Percentiles rank a stretch among this genome's conserved stretches.
These are phyloP conservation scores for Ranitomeya imitator DNA, from an alignment of 2,113 vertebrate genomes.

Conservation along the genomic window DNA sequence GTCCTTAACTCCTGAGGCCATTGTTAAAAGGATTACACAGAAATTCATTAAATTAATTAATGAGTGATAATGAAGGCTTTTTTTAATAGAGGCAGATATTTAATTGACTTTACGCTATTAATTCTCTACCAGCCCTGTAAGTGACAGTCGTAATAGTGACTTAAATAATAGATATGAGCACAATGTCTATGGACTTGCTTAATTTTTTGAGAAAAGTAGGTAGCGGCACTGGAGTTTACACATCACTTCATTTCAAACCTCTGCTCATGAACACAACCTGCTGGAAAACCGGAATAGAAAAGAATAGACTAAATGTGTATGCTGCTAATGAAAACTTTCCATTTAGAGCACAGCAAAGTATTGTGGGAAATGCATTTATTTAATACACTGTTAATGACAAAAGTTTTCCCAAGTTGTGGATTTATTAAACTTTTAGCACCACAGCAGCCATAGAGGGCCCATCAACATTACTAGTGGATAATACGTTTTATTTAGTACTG, in stretches of 20 bases:
- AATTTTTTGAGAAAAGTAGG: not conserved
- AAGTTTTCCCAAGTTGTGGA: constrained; percentile 18
- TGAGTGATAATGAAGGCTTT: constrained; percentile 15
- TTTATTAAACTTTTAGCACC: constrained; percentile 12
- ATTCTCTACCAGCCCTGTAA: constrained; percentile 5
- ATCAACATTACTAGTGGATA: constrained; percentile 4
- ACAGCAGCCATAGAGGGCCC: not conserved
- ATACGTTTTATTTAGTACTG: not conserved
- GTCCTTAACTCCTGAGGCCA: not conserved
- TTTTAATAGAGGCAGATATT: constrained; percentile 20
- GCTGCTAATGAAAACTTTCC: not conserved
- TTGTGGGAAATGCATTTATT: constrained; percentile 1
- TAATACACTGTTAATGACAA: not conserved
- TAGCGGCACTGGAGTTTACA: no score
- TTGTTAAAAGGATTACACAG: not conserved
- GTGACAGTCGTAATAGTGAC: constrained; percentile 17
- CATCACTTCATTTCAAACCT: not conserved
- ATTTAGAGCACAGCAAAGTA: not conserved
- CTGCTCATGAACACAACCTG: not conserved
- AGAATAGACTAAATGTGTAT: not conserved
- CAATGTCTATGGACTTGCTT: not conserved
- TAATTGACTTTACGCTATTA: constrained; percentile 27
- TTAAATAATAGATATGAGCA: constrained; percentile 30
- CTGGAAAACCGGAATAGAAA: not conserved
- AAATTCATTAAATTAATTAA: constrained; percentile 22